Percentiles rank a stretch among this genome's conserved stretches.
Evolutionary conservation across 2,888 invertebrate genomes (phyloP).

Genomic region (Metallyticus violacea): DNA sequence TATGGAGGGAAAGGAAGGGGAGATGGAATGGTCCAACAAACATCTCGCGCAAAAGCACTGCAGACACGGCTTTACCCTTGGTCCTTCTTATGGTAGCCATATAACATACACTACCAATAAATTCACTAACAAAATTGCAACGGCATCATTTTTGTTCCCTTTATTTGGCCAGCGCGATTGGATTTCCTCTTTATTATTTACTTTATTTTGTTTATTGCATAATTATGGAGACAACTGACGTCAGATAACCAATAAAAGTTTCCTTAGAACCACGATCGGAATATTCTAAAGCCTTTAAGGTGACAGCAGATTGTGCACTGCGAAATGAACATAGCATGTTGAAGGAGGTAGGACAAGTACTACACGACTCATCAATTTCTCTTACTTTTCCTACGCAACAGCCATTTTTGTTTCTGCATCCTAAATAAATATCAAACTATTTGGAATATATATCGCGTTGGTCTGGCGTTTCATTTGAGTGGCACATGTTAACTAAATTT

Average conservation of each 20-base stretch:
- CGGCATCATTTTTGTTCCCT: background rate
- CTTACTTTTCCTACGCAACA: no score
- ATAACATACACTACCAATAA: conserved; percentile 7
- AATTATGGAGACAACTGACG: background rate
- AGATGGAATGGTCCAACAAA: background rate
- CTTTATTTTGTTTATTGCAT: background rate
- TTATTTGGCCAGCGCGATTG: background rate
- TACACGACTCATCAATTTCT: background rate
- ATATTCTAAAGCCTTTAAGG: background rate
- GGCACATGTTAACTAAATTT: no score
- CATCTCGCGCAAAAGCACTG: no score
- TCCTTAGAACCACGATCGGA: background rate
- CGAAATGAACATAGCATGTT: background rate
- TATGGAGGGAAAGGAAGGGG: background rate
- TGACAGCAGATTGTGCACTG: background rate
- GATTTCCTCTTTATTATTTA: background rate
- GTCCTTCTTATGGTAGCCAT: background rate
- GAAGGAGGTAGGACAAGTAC: background rate
- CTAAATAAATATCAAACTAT: background rate
- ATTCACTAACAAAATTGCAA: conserved; percentile 13
- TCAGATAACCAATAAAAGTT: background rate
- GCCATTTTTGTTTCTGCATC: no score
- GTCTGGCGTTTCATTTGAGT: no score
- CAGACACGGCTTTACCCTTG: background rate
- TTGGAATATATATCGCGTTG: no score